Conservation (phyloP, 2,113 vertebrate genomes). For the Erythrolamprus reginae region DNA sequence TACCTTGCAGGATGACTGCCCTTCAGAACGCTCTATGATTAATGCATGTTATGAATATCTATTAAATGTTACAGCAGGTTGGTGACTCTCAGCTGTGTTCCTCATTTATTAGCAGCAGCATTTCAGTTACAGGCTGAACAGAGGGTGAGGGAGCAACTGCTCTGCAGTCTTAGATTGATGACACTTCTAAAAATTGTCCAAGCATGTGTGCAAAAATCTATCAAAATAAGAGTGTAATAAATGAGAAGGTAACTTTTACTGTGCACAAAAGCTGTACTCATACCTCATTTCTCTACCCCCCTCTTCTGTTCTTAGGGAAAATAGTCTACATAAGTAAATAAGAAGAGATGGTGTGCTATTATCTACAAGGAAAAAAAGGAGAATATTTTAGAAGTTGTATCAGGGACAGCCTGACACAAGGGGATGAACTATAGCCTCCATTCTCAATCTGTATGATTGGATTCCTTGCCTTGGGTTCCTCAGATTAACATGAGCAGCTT, state of each 20-base stretch:
- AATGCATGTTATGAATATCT: conserved; percentile 60
- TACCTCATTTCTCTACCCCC: conserved; percentile 48
- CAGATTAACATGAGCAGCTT: not conserved
- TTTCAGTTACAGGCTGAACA: conserved; percentile 47
- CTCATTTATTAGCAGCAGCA: conserved; percentile 62
- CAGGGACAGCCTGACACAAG: not conserved
- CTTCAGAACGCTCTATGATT: conserved; percentile 53
- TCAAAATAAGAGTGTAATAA: conserved; percentile 60
- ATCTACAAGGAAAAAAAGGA: not conserved
- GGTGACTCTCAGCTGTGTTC: conserved; percentile 55
- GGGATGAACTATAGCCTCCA: not conserved
- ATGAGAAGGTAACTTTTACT: conserved; percentile 63
- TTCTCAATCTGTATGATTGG: not conserved
- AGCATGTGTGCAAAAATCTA: conserved; percentile 52
- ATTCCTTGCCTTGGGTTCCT: not conserved
- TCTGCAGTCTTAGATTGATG: conserved; percentile 51
- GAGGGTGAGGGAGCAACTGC: conserved; percentile 33
- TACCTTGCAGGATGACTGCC: conserved; percentile 28
- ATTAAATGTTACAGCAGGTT: conserved; percentile 60
- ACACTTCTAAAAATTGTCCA: conserved; percentile 56
- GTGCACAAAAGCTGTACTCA: conserved; percentile 43
- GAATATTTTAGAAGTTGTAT: not conserved
- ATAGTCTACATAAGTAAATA: conserved; percentile 14
- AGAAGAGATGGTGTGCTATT: not conserved
- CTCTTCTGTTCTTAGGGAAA: conserved; percentile 36